These are phyloP conservation scores for Prinia subflava DNA, from an alignment of 2,113 vertebrate species.

Conservation along the genomic window DNA sequence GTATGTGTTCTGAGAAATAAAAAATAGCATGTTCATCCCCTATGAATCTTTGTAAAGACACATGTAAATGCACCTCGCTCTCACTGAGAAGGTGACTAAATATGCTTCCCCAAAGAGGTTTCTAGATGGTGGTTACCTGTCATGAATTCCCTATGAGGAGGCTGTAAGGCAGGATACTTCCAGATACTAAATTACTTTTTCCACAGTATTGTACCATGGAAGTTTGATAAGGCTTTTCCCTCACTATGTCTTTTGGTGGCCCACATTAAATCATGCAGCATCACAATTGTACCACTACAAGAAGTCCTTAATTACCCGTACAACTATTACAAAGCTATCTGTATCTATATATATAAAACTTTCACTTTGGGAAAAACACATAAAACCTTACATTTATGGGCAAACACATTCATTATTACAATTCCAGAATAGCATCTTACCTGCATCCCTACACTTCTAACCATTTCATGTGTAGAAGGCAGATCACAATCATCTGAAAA, in stretches of 20 bases:
- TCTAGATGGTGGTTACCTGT: not conserved
- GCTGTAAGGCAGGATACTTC: not conserved
- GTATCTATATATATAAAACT: not conserved
- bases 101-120: not conserved
- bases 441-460: conserved; percentile 92
- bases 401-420: not conserved
- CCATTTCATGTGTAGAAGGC: conserved; percentile 86
- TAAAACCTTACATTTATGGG: not conserved
- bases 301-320: not conserved
- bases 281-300: not conserved
- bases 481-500: conserved; percentile 94
- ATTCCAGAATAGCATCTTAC: conserved; percentile 58
- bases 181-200: not conserved
- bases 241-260: not conserved
- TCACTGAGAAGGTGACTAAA: not conserved
- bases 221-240: not conserved
- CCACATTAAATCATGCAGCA: not conserved
- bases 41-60: not conserved
- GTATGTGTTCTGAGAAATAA: conserved; percentile 83
- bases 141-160: not conserved
- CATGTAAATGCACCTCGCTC: not conserved
- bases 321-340: not conserved
- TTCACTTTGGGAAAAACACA: not conserved
- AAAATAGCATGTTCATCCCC: not conserved
- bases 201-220: not conserved